These are phyloP conservation scores for Spisula subtruncata DNA, from an alignment of 2,888 invertebrate genomes.

Conservation along the genomic window DNA sequence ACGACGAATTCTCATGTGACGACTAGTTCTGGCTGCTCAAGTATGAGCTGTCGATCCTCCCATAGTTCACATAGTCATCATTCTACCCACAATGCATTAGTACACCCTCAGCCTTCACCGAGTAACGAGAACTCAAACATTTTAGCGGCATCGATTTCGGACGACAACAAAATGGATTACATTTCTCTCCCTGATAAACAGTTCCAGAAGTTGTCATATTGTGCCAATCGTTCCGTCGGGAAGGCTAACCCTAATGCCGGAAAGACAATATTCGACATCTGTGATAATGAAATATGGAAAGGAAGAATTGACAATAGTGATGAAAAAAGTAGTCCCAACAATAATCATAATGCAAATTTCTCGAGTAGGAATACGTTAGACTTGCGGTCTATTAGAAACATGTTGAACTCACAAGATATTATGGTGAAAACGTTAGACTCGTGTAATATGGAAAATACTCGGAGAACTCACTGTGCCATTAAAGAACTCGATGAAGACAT, in stretches of 20 bases:
- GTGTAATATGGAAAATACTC: constrained; percentile 65
- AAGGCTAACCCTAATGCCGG: constrained; percentile 55
- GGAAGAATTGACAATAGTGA: constrained; percentile 59
- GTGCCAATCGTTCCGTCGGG: background rate
- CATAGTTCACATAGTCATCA: constrained; percentile 53
- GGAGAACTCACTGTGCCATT: constrained; percentile 70
- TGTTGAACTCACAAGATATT: constrained; percentile 80
- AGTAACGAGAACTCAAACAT: constrained; percentile 62
- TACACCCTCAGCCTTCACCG: constrained; percentile 37
- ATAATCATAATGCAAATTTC: constrained; percentile 34
- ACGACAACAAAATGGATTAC: constrained; percentile 70
- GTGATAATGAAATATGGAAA: constrained; percentile 74
- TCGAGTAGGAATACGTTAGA: constrained; percentile 64
- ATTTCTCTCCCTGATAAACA: constrained; percentile 50
- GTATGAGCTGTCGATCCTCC: constrained; percentile 59
- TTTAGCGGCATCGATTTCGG: constrained; percentile 71
- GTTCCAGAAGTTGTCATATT: constrained; percentile 8
- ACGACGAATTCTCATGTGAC: constrained; percentile 64
- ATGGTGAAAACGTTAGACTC: constrained; percentile 78
- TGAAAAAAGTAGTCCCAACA: constrained; percentile 34
- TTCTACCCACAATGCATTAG: constrained; percentile 56
- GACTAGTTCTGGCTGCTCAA: constrained; percentile 66
- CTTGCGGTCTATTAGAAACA: constrained; percentile 77
- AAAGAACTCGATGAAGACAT: constrained; percentile 74
- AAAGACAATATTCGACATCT: constrained; percentile 70